These are phyloP conservation scores for Agrypnus murinus DNA, from an alignment of 2,888 invertebrate genomes.

Conservation along the genomic window DNA sequence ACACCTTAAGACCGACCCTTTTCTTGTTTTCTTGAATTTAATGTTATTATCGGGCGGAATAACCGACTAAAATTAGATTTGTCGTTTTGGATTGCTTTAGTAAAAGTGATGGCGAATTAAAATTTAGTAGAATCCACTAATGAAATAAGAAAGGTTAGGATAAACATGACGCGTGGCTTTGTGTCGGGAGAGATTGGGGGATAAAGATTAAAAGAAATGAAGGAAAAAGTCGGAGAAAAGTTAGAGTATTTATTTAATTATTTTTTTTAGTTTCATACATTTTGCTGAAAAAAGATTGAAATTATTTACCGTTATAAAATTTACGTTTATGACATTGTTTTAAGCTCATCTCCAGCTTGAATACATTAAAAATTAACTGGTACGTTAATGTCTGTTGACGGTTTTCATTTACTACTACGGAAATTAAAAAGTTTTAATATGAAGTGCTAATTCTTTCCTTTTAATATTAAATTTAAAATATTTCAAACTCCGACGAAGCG, in stretches of 20 bases:
- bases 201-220: neutral
- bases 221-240: neutral
- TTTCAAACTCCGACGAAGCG: neutral
- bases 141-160: slow-evolving; percentile 1
- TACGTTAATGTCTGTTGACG: slow-evolving; percentile 1
- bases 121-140: slow-evolving; percentile 17
- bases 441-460: slow-evolving; percentile 17
- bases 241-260: no score
- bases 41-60: slow-evolving; percentile 35
- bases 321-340: no score
- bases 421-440: slow-evolving; percentile 25
- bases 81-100: slow-evolving; percentile 37
- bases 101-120: slow-evolving; percentile 32
- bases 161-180: slow-evolving; percentile 8
- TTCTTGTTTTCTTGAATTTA: slow-evolving; percentile 14
- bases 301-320: no score
- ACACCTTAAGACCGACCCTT: slow-evolving; percentile 17
- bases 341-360: no score
- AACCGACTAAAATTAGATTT: slow-evolving; percentile 45
- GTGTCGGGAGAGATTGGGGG: neutral
- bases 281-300: no score
- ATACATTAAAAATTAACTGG: slow-evolving; percentile 4
- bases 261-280: no score
- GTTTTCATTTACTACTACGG: slow-evolving; percentile 10
- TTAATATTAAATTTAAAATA: slow-evolving; percentile 9